Base-by-base conservation (phyloP, 1,140 invertebrate genomes). In the Lepidostoma basale region DNA sequence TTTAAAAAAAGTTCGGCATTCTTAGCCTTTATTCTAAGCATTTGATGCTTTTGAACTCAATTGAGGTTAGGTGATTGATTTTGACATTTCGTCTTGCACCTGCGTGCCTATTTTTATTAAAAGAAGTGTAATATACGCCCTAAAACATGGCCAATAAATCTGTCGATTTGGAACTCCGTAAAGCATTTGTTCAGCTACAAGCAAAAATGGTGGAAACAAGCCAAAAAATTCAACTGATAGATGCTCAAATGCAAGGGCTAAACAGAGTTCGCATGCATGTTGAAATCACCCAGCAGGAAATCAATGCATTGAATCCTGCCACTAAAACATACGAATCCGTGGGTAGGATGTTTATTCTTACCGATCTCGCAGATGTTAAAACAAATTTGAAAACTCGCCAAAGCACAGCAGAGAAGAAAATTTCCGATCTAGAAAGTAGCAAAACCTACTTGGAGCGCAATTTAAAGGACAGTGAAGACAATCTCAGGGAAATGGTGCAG, bases 181-280 rank as follows among this genome's bases (percentile, higher is more conserved):
- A 94, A 86, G 93, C 93, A 8, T 95, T 96, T 76, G 78, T 85
- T 22, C 92, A 95, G 72, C 79, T 95, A 33, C 93, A 95, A 76
- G 83, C 87, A n/a, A 95, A 94, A 82, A 88, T 92, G 85, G 81
- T 92, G 1, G 89, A 90, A 69, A 93, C 92, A 0, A 88, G 84
- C 60, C 90, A 94, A 76, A 93, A 93, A 78, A 79, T 95, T 40
- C 89, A 90, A 76, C 75, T 93, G 36, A 88, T 91, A 8, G 92
- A 94, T 79, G 77, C 89, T 2, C 92, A 95, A 83, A 91, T 94
- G 65, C 89, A 90, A 36, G 84, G 84, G 3, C 77, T 94, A 10
- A 89, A 88, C 70, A 79, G 88, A 56, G 83, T 84, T 10, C 89
- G 91, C 70, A 85, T 89, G 58, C 89, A 89, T 75, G 86, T 90